Evolutionary conservation across 2,888 invertebrate species (phyloP).

Genomic region (Acleris emargana): DNA sequence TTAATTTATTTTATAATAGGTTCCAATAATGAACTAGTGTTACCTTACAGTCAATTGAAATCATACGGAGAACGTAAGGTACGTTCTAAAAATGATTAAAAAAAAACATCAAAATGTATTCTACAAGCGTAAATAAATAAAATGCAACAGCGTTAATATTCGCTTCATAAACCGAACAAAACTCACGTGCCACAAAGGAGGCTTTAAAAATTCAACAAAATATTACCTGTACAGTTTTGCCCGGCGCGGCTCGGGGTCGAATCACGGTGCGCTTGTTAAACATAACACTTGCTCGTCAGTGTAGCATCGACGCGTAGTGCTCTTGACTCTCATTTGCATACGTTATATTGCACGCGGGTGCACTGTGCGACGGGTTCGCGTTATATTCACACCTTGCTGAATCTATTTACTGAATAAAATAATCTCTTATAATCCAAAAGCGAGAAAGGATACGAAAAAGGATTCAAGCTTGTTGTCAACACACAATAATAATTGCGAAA

Average conservation of each 20-base stretch:
- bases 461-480: no score
- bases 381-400: neutral
- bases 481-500: no score
- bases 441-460: no score
- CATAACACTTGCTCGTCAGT: constrained; percentile 25
- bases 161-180: neutral
- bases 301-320: constrained; percentile 23
- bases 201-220: neutral
- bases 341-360: constrained; percentile 30
- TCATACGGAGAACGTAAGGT: no score
- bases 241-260: neutral
- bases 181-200: no score
- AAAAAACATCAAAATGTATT: neutral
- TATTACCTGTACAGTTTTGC: constrained; percentile 4
- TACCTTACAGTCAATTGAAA: no score
- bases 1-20: no score
- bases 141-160: neutral
- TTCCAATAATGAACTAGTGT: no score
- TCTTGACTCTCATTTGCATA: constrained; percentile 32
- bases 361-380: neutral
- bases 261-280: constrained; percentile 28
- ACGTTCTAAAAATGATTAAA: no score
- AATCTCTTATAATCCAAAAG: no score
- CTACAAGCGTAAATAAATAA: neutral
- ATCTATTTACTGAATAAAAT: neutral